Evolutionary conservation across 2,113 vertebrate species (phyloP).

Genomic region (Craseonycteris thonglongyai): DNA sequence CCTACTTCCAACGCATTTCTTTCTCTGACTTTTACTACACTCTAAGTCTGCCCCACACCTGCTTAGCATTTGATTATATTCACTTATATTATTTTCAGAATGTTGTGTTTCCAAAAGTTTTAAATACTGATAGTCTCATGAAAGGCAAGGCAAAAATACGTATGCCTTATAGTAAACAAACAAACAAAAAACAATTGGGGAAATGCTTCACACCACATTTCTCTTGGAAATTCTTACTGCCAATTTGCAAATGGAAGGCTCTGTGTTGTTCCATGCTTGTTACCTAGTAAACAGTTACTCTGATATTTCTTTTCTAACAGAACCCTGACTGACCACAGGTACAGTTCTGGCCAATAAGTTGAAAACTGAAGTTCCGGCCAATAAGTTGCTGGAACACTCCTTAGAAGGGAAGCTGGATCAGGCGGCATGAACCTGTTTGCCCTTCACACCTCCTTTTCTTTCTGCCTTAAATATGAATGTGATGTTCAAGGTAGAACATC

Average conservation of each 20-base stretch:
- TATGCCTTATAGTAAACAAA: not conserved
- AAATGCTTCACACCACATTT: not conserved
- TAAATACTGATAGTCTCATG: not conserved
- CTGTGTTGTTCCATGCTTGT: not conserved
- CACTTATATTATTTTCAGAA: not conserved
- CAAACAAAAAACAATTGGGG: not conserved
- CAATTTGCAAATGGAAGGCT: not conserved
- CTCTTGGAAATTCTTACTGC: not conserved
- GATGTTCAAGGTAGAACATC: not conserved
- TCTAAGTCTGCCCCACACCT: not conserved
- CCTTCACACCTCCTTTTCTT: not conserved
- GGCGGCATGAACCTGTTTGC: not conserved
- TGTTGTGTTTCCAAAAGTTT: not conserved
- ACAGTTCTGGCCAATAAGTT: not conserved
- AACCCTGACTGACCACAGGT: not conserved
- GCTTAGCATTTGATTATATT: not conserved
- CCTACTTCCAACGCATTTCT: not conserved
- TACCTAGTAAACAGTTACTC: not conserved
- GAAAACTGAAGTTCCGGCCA: not conserved
- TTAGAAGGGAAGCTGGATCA: not conserved
- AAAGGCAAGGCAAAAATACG: not conserved
- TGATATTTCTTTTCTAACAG: not conserved
- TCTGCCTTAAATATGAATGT: not conserved
- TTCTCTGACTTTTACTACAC: not conserved
- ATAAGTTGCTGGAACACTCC: not conserved